These are phyloP conservation scores for Therioaphis trifolii DNA, from an alignment of 2,888 invertebrate genomes.

Conservation along the genomic window DNA sequence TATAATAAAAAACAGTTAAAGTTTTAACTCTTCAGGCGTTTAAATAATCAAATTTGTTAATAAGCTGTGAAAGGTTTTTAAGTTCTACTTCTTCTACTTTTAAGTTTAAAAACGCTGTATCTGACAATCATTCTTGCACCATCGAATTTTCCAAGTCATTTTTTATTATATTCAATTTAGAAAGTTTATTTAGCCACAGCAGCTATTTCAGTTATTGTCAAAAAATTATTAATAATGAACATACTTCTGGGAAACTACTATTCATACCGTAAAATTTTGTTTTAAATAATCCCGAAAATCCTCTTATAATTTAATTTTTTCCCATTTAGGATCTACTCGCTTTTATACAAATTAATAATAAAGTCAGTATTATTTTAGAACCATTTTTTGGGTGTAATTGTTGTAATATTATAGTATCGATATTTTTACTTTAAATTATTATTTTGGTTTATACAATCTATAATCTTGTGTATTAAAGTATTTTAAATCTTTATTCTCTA, in stretches of 20 bases:
- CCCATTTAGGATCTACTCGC: neutral
- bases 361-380: neutral
- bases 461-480: too few relatives aligned
- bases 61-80: neutral
- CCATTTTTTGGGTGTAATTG: neutral
- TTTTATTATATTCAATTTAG: too few relatives aligned
- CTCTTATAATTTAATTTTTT: too few relatives aligned
- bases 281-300: neutral
- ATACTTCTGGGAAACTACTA: neutral
- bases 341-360: constrained; percentile 16
- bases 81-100: neutral
- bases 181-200: too few relatives aligned
- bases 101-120: neutral
- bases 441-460: too few relatives aligned
- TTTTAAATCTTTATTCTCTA: too few relatives aligned
- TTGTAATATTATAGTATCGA: neutral
- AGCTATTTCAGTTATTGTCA: too few relatives aligned
- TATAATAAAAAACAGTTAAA: neutral
- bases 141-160: too few relatives aligned
- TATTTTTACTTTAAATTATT: neutral
- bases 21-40: neutral
- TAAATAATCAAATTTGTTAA: constrained; percentile 12
- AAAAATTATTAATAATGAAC: neutral
- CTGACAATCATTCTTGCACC: too few relatives aligned
- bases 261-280: neutral